Percentiles rank a stretch among this genome's conserved stretches.
phyloP scores from a whole-genome alignment of 2,888 invertebrate genomes.

The Mystacides longicornis region DNA sequence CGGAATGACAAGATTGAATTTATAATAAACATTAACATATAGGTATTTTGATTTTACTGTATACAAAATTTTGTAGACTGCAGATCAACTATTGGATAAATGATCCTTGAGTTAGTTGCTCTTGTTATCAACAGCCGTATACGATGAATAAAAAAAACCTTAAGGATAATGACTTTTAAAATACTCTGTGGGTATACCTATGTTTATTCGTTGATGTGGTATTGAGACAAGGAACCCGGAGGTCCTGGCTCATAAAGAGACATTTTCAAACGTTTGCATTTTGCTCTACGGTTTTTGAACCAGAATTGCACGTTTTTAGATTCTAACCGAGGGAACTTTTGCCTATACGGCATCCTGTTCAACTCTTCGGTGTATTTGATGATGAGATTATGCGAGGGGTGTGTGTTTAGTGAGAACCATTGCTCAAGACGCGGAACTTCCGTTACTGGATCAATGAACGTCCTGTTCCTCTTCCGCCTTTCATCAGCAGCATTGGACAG shows the following conservation, averaged over 20 bases:
- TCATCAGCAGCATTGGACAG: conserved; percentile 62
- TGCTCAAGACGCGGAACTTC: conserved; percentile 92
- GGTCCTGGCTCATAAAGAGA: conserved; percentile 70
- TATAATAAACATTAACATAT: too few species aligned
- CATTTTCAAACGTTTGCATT: conserved; percentile 94
- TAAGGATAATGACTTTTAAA: too few species aligned
- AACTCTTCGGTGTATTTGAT: conserved; percentile 96
- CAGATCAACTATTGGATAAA: too few species aligned
- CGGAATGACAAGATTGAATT: too few species aligned
- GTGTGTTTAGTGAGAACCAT: conserved; percentile 97
- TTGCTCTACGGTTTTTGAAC: conserved; percentile 98
- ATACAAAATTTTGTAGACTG: too few species aligned
- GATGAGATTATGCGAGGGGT: conserved; percentile 96
- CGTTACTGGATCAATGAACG: conserved; percentile 98
- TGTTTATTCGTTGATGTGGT: conserved; percentile 53
- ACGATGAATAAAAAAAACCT: too few species aligned
- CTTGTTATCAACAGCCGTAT: too few species aligned
- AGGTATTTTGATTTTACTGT: too few species aligned
- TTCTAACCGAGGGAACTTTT: conserved; percentile 97
- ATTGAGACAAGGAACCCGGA: conserved; percentile 49
- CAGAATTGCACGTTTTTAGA: conserved; percentile 99
- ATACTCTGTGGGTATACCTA: too few species aligned
- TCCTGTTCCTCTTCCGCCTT: conserved; percentile 89
- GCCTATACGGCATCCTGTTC: conserved; percentile 93
- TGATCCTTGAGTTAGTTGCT: too few species aligned